Conservation (phyloP, 1,140 invertebrate genomes). For the Danaus plexippus region DNA sequence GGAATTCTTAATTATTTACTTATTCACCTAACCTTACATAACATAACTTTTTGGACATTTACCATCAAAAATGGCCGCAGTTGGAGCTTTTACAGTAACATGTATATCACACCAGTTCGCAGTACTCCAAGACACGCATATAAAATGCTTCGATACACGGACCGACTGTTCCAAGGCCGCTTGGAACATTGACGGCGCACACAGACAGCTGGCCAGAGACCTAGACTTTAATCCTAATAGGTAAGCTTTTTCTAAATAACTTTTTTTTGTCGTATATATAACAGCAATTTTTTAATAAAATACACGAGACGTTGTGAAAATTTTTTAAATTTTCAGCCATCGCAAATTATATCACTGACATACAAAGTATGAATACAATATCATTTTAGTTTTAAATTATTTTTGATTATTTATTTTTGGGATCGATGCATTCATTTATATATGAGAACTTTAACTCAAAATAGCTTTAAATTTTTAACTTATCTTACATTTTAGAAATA, state of each 20-base stretch:
- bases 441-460: no score
- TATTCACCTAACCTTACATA: no score
- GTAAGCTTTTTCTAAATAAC: slow-evolving; percentile 18
- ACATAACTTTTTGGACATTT: no score
- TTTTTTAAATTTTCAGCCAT: background rate
- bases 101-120: slow-evolving; percentile 79
- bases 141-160: slow-evolving; percentile 91
- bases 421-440: no score
- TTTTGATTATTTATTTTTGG: slow-evolving; percentile 5
- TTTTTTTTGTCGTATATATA: background rate
- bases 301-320: no score
- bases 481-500: no score
- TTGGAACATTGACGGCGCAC: slow-evolving; percentile 90
- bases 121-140: slow-evolving; percentile 85
- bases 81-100: no score
- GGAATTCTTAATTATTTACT: no score
- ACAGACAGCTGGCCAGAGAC: slow-evolving; percentile 90
- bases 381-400: slow-evolving; percentile 5
- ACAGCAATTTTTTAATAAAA: no score
- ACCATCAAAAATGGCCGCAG: no score
- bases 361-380: background rate
- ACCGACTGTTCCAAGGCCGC: slow-evolving; percentile 76
- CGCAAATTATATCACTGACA: background rate
- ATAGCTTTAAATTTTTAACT: no score
- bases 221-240: slow-evolving; percentile 98